Evolutionary conservation across 1,140 invertebrate species (phyloP), one percentile per base, ranked within the genome.

Genomic region (Atta texana): DNA sequence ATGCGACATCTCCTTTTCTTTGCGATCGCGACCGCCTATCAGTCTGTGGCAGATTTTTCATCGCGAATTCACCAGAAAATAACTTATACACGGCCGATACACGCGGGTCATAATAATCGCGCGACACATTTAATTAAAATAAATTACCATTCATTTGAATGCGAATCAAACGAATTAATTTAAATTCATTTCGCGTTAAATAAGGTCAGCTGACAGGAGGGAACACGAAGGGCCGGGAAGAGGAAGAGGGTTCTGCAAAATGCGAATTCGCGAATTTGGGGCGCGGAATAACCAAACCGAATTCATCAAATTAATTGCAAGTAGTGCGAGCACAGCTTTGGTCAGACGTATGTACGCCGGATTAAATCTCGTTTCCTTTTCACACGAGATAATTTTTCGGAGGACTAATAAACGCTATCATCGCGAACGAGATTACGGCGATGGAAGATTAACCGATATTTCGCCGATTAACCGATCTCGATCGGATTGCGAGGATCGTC

Each of bases 131-230:
- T 31, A 61, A 84, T 84, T 75, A 75, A 75, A 84, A 84, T 84
- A 75, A 84, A 84, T 84, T 84, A 84, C 57, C 69, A 51, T 84
- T 61, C 44, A 61, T 84, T 84, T 63, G 39, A 84, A 84, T 63
- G 69, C 69, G 80, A 75, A 61, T 75, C 80, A 84, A 84, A 84
- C 80, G 55, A 84, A 75, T 75, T 84, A 84, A 84, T 75, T 84
- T 84, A 84, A 84, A 84, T 75, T 84, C 80, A 84, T 75, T 61
- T 75, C 80, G 69, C 80, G 69, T 61, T 75, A 75, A 84, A 84
- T 84, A 84, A 74, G 80, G 80, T 74, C 80, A 49, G 53, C 31
- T 16, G 53, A 24, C 21, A 53, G 21, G 18, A n/a, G 34, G 21
- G 12, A n/a, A 21, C 12, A 49, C 66, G 12, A 4, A 14, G 39